Percentiles rank a stretch among this genome's conserved stretches.
These are phyloP conservation scores for Vesta saturnalis DNA, from an alignment of 2,888 invertebrate genomes.

Conservation along the genomic window DNA sequence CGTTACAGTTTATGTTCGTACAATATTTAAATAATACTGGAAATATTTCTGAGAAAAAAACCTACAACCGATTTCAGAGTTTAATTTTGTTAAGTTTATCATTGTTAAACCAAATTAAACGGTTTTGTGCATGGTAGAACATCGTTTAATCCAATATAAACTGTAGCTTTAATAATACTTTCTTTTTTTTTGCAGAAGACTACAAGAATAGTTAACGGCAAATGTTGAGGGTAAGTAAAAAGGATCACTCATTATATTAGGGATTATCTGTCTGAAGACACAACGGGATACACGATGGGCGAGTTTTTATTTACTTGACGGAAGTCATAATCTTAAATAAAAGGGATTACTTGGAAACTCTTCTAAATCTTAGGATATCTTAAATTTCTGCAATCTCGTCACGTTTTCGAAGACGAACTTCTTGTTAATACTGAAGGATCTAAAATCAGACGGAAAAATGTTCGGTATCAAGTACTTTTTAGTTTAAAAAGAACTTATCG, in stretches of 20 bases:
- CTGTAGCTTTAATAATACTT: not conserved
- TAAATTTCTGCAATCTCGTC: conserved; percentile 43
- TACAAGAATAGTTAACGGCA: conserved; percentile 28
- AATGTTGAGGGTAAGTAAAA: conserved; percentile 46
- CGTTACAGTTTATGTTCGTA: no score
- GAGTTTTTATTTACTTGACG: conserved; percentile 48
- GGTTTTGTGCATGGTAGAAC: not conserved
- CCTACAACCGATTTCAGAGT: not conserved
- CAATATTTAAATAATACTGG: no score
- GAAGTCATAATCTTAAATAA: conserved; percentile 50
- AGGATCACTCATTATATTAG: conserved; percentile 32
- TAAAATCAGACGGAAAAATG: conserved; percentile 37
- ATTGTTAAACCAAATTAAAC: not conserved
- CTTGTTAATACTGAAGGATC: conserved; percentile 47
- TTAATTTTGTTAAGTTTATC: not conserved
- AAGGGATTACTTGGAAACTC: conserved; percentile 48
- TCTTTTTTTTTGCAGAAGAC: conserved; percentile 20
- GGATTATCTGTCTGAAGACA: conserved; percentile 15
- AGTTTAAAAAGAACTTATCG: conserved; percentile 30
- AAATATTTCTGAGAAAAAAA: no score
- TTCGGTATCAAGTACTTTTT: conserved; percentile 28
- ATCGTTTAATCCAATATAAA: not conserved
- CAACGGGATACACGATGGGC: conserved; percentile 25
- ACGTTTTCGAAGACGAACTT: conserved; percentile 48
- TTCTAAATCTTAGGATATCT: conserved; percentile 45